phyloP scores from a whole-genome alignment of 2,888 invertebrate genomes.

The Torymus tubicola region DNA sequence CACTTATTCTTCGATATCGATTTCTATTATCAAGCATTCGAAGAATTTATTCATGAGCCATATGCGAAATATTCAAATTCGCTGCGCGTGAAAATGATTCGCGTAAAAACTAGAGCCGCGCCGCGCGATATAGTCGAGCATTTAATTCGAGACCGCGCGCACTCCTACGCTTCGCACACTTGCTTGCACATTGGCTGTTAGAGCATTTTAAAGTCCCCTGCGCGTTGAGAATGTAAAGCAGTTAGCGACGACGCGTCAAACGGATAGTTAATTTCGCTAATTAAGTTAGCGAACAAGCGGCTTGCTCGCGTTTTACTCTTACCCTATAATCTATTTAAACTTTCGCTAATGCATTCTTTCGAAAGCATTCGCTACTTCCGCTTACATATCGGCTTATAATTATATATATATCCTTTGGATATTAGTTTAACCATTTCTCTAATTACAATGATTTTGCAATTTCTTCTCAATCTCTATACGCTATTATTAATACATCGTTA shows the following conservation, averaged over 20 bases:
- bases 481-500: too few species aligned
- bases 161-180: not conserved
- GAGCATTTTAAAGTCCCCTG: not conserved
- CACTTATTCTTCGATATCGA: not conserved
- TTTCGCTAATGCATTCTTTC: slow-evolving; percentile 55
- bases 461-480: too few species aligned
- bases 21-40: too few species aligned
- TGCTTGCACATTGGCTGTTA: not conserved
- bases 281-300: slow-evolving; percentile 72
- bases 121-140: slow-evolving; percentile 25
- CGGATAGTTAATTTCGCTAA: slow-evolving; percentile 74
- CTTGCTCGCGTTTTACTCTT: slow-evolving; percentile 63
- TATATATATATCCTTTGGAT: too few species aligned
- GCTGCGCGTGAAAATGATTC: too few species aligned
- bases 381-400: too few species aligned
- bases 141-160: slow-evolving; percentile 19
- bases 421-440: too few species aligned
- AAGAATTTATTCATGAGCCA: too few species aligned
- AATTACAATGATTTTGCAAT: too few species aligned
- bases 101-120: not conserved
- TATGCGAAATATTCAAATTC: too few species aligned
- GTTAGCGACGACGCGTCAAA: slow-evolving; percentile 68
- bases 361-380: slow-evolving; percentile 24
- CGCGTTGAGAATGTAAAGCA: slow-evolving; percentile 53
- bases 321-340: slow-evolving; percentile 56